Evolutionary conservation across 1,140 invertebrate species (phyloP), one percentile per base, ranked within the genome.

Genomic region (Drosophila carrolli): DNA sequence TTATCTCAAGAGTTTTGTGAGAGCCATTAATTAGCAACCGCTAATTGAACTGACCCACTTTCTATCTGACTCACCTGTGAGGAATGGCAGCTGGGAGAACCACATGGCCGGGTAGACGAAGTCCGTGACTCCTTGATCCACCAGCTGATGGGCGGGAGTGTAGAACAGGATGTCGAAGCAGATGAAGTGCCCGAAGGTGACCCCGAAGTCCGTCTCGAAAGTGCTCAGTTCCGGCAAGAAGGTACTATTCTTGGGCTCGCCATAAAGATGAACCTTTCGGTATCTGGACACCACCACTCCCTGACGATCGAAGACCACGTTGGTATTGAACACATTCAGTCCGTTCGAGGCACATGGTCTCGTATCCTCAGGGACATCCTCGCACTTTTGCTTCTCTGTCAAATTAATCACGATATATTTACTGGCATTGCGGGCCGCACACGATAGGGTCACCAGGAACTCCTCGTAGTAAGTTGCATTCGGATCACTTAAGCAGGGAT

Each of bases 201-300:
- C 96, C 5, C 95, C 95, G 80, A 98, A 98, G 90, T 97, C 96
- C 0, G 97, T 97, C 5, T 93, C 92, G 67, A 98, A 97, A 4
- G 91, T 94, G 0, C 93, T 91, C 2, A 23, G 83, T 74, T 96
- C 94, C 0, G 82, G 75, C 7, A 14, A 2, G 8, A 72, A 72
- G 0, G 91, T 91, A 10, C 54, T 59, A 61, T 92, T 91, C 47
- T 77, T 80, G 9, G 74, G 55, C 46, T 91, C 86, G 0, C 62
- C 85, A 95, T 96, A 27, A 0, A 97, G 90, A 92, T 97, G 95
- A 11, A 94, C 94, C 91, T 98, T 98, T 16, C 96, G 94, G 84
- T 97, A 98, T 44, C 95, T 94, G 3, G 90, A 93, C n/a, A 94
- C 81, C 1, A 94, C 76, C 0, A 57, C 62, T 1, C 96, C 96